phyloP scores from a whole-genome alignment of 2,113 vertebrate genomes.

The Rattus norvegicus region GRCr8 NC_086026.1:37283001-37283500 shows the following conservation, averaged over 20 bases:
- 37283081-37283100: background rate
- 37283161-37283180: background rate
- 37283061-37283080: background rate
- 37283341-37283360: background rate
- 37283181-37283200: background rate
- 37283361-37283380: background rate
- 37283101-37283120: background rate
- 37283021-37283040: conserved; percentile 21
- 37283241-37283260: background rate
- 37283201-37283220: too few species aligned
- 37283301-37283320: background rate
- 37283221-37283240: background rate
- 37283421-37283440: background rate
- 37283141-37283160: background rate
- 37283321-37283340: background rate
- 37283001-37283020: background rate
- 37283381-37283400: background rate
- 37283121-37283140: background rate
- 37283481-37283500: background rate
- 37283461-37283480: background rate
- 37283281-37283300: background rate
- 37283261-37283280: background rate
- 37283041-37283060: background rate
- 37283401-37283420: background rate
- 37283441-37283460: background rate